Evolutionary conservation across 2,797 vertebrate genomes (phyloP).

Genomic region (Tokudaia tokunoshimensis): DNA sequence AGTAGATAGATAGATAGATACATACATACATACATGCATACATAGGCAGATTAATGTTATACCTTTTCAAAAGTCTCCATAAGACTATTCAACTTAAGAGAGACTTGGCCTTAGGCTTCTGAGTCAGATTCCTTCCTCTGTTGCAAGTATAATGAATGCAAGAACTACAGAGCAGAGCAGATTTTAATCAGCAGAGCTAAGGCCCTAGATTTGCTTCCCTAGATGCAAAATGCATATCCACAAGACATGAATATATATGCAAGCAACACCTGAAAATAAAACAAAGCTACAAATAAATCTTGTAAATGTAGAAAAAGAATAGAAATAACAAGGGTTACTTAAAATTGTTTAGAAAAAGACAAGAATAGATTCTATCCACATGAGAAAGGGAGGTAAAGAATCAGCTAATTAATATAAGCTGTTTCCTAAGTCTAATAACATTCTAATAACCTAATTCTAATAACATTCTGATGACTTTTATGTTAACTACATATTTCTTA

Average conservation of each 20-base stretch:
- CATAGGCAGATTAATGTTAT: neutral
- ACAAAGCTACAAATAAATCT: neutral
- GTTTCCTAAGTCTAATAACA: neutral
- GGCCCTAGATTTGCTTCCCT: neutral
- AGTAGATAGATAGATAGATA: too few species aligned
- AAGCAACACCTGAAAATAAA: slow-evolving; percentile 30
- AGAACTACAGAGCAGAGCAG: neutral
- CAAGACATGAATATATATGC: neutral
- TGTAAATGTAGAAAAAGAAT: neutral
- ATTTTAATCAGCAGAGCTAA: neutral
- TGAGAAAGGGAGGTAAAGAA: slow-evolving; percentile 19
- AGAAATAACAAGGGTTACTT: neutral
- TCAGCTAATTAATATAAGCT: neutral
- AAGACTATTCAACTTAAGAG: slow-evolving; percentile 23
- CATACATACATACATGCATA: too few species aligned
- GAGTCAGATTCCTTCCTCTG: neutral
- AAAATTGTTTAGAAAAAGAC: neutral
- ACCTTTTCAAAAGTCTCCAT: neutral
- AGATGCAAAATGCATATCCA: neutral
- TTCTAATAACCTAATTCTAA: neutral
- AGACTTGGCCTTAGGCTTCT: neutral
- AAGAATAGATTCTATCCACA: neutral
- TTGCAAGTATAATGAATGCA: neutral
- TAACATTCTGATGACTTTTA: slow-evolving; percentile 23
- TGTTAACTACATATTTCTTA: neutral